Evolutionary conservation across 2,113 vertebrate genomes (phyloP), one percentile per base, ranked within the genome.

Genomic region (Excalfactoria chinensis): DNA sequence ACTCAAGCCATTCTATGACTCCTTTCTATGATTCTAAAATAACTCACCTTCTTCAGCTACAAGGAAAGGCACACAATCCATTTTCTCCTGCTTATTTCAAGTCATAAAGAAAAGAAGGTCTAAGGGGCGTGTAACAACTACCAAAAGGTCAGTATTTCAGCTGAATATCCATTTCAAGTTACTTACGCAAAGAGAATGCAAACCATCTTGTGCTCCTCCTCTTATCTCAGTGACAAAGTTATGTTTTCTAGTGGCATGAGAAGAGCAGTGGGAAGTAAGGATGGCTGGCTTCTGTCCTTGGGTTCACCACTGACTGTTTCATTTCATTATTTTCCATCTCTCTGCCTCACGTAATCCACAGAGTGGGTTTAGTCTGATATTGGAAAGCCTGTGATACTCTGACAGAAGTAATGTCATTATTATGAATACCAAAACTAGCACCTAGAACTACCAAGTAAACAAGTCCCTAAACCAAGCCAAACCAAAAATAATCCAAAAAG

Each of bases 111-210:
- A 88, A 26, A 23, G 34, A 64, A 90, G 56, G 34, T 60, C 30
- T 53, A 74, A 72, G 44, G 70, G 41, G 35, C 32, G 90, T 84
- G 67, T 86, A 79, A 73, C 14, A 67, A 59, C 58, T 86, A 71
- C 58, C 76, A 77, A 80, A 77, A 56, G 75, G 87, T 66, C 87
- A 93, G 77, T 84, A 86, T 66, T 95, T 80, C 66, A 84, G 46
- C 7, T 55, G 41, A 72, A 2, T 72, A 77, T 74, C 69, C 63
- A 17, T 84, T 83, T 46, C 43, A 64, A 91, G 86, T 51, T 72
- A 34, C 80, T 72, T 30, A 62, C 60, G 69, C 18, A 63, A 68
- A 56, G 30, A 62, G 28, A 76, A 81, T 35, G 58, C 41, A 84
- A 86, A 88, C 6, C 26, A 60, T 43, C 49, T 87, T 7, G 2